Percentiles rank a stretch among this genome's conserved stretches.
These are phyloP conservation scores for Melolontha melolontha DNA, from an alignment of 2,888 invertebrate genomes.

Conservation along the genomic window DNA sequence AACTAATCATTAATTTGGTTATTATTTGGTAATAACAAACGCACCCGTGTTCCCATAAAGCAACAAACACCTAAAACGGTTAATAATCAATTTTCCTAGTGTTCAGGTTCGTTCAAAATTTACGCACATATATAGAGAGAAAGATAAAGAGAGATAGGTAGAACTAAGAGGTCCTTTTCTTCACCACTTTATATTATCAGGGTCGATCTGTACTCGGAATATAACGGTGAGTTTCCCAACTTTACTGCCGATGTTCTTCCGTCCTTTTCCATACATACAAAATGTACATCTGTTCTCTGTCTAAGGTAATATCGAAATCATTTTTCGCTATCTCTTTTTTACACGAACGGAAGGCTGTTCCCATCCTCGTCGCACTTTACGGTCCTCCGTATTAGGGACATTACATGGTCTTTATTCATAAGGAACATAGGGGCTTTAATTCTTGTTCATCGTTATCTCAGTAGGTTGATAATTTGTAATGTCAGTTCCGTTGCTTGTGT, in stretches of 20 bases:
- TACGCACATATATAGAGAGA: conserved; percentile 5
- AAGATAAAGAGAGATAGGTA: background rate
- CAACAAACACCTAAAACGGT: conserved; percentile 35
- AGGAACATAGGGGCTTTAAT: conserved; percentile 52
- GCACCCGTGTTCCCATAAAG: too few species aligned
- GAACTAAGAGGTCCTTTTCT: conserved; percentile 9
- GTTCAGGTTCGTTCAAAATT: conserved; percentile 29
- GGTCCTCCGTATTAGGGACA: conserved; percentile 36
- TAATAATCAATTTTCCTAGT: conserved; percentile 36
- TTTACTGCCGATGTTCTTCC: conserved; percentile 46
- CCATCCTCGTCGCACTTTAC: conserved; percentile 45
- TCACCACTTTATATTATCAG: conserved; percentile 44
- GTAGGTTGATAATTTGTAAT: conserved; percentile 60
- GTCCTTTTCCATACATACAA: conserved; percentile 45
- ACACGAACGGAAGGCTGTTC: conserved; percentile 10
- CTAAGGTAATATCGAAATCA: conserved; percentile 45
- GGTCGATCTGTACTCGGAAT: conserved; percentile 48
- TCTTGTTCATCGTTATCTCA: conserved; percentile 54
- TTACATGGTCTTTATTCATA: conserved; percentile 46
- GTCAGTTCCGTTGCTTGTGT: conserved; percentile 55
- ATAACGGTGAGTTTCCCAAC: conserved; percentile 51
- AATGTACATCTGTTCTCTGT: conserved; percentile 42
- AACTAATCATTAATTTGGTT: too few species aligned
- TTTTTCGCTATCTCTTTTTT: conserved; percentile 44
- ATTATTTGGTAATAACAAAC: too few species aligned